Evolutionary conservation across 2,888 invertebrate genomes (phyloP), one percentile per base, ranked within the genome.

Genomic region (Apamea crenata): DNA sequence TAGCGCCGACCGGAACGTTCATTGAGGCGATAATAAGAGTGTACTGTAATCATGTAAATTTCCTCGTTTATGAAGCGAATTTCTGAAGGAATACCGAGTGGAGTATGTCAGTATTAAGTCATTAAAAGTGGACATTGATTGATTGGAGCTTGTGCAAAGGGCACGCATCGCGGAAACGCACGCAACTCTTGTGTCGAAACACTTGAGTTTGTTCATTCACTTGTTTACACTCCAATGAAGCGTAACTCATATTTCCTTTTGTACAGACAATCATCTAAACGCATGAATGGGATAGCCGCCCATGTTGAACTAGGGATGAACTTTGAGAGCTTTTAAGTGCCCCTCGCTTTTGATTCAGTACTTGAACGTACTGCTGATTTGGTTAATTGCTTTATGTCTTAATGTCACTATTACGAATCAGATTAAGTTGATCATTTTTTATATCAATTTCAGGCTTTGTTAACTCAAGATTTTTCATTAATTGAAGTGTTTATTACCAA

Each of bases 101-200:
- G 88, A 88, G 92, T 92, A 91, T 94, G 95, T 95, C 94, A 95
- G 94, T 95, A 96, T 96, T 96, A 96, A 96, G 96, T 95, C 94
- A 94, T 96, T 96, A 96, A 92, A 93, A 89, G 88, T 92, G 92
- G 95, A 96, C 96, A 92, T 94, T 96, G 95, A 96, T 95, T 95
- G 96, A 95, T 93, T 90, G 94, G 92, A 93, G 92, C 92, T 93
- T 93, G 92, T 90, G 93, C 89, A 91, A 93, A 94, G 93, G 92
- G 94, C 94, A 94, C 93, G 94, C 95, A 94, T 92, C 93, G 92
- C 93, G 95, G 95, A 95, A 95, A 93, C 91, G 91, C 94, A 94
- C 95, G 95, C 94, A 94, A 90, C 82, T 88, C 87, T 87, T 89
- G 92, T 94, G 94, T 82, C 93, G 93, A 89, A 87, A 82, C 88